Evolutionary conservation across 2,888 invertebrate species (phyloP), one percentile per base, ranked within the genome.

Genomic region (Dastarcus helophoroides): DNA sequence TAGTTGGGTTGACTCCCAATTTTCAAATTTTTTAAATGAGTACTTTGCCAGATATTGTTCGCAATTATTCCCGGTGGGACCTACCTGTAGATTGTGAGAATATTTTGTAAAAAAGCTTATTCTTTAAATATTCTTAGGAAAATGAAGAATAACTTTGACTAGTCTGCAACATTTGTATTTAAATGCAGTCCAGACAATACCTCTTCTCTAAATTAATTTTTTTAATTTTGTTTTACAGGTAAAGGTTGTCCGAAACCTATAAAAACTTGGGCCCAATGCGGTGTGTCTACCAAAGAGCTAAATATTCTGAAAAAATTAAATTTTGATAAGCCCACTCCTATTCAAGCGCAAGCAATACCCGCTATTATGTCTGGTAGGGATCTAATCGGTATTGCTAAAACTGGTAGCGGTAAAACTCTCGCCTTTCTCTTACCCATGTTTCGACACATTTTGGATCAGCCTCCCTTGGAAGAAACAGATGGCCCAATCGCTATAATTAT

Each of bases 351-450:
- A 64, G 97, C 95, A 2, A 88, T 98, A 51, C 89, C 90, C 3
- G 88, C 90, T 14, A 88, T 98, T 37, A 95, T 99, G 95, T 88
- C 85, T 28, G 88, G 86, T 41, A 76, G 95, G 34, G 95, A 98
- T 64, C 67, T 98, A 37, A 98, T 98, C 52, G 97, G 97, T 32
- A 98, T 99, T 56, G 98, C 98, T 2, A 98, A 98, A 65, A 98
- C 98, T 0, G 97, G 97, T 24, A 93, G 93, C 53, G 98, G 98
- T 16, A 99, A 98, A 67, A 99, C 98, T 1, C 63, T 98, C 29
- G 98, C 97, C 0, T 98, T 99, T 62, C 76, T 99, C 35, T 63
- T 99, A 35, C 98, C 98, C 1, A 93, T 98, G 94, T 90, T 98
- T 63, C 61, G 85, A 19, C 98, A 99, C 52, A 89, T 99, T 14